Base-by-base conservation (phyloP, 2,888 invertebrate species). In the Dasysyrphus albostriatus region DNA sequence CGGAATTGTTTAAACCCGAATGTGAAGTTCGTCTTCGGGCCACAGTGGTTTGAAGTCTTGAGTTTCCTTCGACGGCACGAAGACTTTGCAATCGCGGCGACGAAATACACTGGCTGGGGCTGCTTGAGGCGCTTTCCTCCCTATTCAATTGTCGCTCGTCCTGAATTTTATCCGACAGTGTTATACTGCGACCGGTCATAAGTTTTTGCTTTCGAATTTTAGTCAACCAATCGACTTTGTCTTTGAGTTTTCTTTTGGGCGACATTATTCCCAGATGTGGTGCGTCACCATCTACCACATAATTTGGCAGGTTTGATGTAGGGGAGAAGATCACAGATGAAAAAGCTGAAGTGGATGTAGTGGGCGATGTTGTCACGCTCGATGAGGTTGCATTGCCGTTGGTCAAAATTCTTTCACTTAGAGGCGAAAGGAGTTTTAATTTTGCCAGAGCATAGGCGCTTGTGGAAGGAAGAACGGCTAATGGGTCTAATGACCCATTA, bases 301-400 rank as follows among this genome's bases (percentile, higher is more conserved):
- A 97, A 92, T 97, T 96, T 0, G 97, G 97, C 83, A 97, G 91
- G 91, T 96, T 95, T 16, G 94, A 93, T 0, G 96, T 96, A 0
- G 96, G 96, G 1, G 96, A 95, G 63, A 93, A 93, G 90, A 88
- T 92, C 85, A 88, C 92, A 83, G 88, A 91, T 73, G 82, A 72
- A 88, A 88, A 77, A 5, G 65, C 14, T 5, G 83, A 73, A 9
- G 10, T 69, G 7, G 90, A 88, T 9, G 89, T 88, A 4, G 89
- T 89, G 3, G 88, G 77, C 3, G 91, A 90, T 12, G 91, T 89
- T 5, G 90, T 90, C 32, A 88, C 89, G 39, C 37, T 78, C 8
- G 67, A 32, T 5, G 72, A 69, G 24, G 69, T 61, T 29, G 74
- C 29, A 67, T 88, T 88, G 8, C 85, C 76, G 80, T 91, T 91